Conservation (phyloP, 2,888 invertebrate species). For the Apamea sordens region DNA sequence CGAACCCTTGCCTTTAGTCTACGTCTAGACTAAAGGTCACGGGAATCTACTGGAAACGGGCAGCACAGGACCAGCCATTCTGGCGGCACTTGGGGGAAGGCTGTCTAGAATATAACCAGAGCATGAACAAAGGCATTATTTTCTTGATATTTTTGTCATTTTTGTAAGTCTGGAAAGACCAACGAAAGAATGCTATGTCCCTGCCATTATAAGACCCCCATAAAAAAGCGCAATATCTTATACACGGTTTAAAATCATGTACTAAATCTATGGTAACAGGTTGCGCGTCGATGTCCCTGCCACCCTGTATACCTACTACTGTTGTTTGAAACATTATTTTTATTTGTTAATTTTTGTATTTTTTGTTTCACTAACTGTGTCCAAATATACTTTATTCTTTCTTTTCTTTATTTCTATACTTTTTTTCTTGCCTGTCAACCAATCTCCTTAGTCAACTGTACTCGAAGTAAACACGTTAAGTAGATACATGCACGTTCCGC, state of each 20-base stretch:
- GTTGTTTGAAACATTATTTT: too few relatives aligned
- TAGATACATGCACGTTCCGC: conserved; percentile 47
- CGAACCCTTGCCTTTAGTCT: neutral
- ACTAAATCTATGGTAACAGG: too few relatives aligned
- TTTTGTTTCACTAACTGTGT: too few relatives aligned
- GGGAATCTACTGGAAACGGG: neutral
- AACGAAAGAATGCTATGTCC: neutral
- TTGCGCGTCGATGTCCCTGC: too few relatives aligned
- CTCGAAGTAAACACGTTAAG: conserved; percentile 35
- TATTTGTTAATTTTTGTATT: too few relatives aligned
- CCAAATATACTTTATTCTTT: too few relatives aligned
- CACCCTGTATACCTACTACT: too few relatives aligned
- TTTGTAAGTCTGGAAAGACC: neutral
- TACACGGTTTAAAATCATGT: too few relatives aligned
- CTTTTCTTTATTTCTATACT: too few relatives aligned
- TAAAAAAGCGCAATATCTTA: too few relatives aligned
- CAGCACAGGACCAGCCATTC: neutral
- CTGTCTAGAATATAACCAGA: neutral
- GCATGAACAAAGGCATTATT: neutral
- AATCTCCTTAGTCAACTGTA: conserved; percentile 12
- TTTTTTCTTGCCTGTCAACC: neutral
- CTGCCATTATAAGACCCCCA: too few relatives aligned
- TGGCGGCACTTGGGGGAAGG: neutral
- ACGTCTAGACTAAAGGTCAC: neutral
- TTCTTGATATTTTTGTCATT: neutral